phyloP scores from a whole-genome alignment of 2,888 invertebrate genomes.

The Drosophila anomelani region DNA sequence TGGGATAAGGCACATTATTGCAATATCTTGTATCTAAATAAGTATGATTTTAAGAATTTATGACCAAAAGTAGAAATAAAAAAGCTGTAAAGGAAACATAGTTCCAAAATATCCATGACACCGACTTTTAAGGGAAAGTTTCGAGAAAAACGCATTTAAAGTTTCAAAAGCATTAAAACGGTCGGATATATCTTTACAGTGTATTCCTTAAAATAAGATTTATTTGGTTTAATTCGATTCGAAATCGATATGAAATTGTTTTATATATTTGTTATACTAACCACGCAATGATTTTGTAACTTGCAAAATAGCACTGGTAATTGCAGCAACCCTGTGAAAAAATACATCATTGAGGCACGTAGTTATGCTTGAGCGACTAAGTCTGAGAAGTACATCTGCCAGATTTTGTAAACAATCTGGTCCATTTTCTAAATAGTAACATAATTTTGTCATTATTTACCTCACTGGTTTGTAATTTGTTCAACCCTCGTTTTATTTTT shows the following conservation, averaged over 20 bases:
- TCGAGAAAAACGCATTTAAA: too few relatives aligned
- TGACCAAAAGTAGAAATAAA: too few relatives aligned
- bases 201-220: neutral
- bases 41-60: too few relatives aligned
- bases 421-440: constrained; percentile 71
- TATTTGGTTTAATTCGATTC: neutral
- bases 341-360: constrained; percentile 32
- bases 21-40: too few relatives aligned
- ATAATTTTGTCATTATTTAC: constrained; percentile 80
- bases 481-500: constrained; percentile 57
- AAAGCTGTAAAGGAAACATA: too few relatives aligned
- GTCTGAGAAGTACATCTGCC: constrained; percentile 71
- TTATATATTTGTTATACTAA: neutral
- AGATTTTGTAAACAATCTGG: constrained; percentile 74
- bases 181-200: neutral
- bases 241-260: neutral
- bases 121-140: too few relatives aligned
- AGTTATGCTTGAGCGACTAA: constrained; percentile 21
- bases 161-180: too few relatives aligned
- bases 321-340: constrained; percentile 25
- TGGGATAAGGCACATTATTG: too few relatives aligned
- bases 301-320: too few relatives aligned
- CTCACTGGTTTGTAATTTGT: constrained; percentile 76
- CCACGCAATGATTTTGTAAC: neutral
- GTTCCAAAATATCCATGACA: too few relatives aligned